phyloP scores from a whole-genome alignment of 2,113 vertebrate species.

The Apteryx mantelli region DNA sequence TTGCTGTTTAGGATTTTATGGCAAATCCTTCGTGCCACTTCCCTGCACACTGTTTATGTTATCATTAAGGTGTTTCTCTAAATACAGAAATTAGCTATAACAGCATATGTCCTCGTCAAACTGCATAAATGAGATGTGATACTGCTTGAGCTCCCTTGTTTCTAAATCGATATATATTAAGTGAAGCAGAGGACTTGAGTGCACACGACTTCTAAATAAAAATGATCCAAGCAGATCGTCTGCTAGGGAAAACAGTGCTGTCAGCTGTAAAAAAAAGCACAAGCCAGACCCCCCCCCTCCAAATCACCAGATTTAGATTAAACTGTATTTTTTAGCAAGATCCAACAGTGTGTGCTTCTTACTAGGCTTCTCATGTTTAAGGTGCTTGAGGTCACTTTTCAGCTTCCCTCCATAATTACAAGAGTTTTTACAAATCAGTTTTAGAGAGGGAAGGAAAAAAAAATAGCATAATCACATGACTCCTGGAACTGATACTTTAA shows the following conservation, averaged over 20 bases:
- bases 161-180: rapidly evolving
- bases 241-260: background rate
- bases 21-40: background rate
- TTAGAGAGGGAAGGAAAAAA: background rate
- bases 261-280: background rate
- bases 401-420: background rate
- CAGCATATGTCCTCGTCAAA: rapidly evolving
- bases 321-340: background rate
- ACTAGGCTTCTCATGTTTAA: background rate
- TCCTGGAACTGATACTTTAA: background rate
- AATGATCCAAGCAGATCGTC: background rate
- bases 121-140: rapidly evolving
- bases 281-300: background rate
- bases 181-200: background rate
- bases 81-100: background rate
- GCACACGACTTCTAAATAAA: background rate
- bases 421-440: background rate
- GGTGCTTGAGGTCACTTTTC: background rate
- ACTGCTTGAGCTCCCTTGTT: background rate
- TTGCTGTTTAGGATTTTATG: background rate
- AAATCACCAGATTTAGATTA: background rate
- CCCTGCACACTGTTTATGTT: background rate
- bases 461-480: background rate
- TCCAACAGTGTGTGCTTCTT: background rate
- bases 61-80: background rate